A percentile compares a stretch with the other conserved stretches of the same genome.
Conservation (phyloP, 2,888 invertebrate species). For the Mythimna ferrago region DNA sequence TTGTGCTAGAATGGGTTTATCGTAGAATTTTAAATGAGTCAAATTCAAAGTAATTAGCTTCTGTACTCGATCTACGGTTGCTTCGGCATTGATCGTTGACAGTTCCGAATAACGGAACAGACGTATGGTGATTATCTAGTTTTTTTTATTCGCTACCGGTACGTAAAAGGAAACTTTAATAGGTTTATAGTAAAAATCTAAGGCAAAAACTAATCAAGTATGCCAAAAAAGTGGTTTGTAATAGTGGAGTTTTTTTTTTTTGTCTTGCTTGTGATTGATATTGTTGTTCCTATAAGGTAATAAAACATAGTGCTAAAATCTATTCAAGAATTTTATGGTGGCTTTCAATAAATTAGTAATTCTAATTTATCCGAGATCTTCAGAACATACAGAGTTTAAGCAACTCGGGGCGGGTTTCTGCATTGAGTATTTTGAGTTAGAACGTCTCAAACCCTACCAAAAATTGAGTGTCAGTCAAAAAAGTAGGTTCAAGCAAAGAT, state of each 20-base stretch:
- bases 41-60: slow-evolving; percentile 21
- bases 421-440: no score
- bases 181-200: slow-evolving; percentile 14
- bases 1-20: slow-evolving; percentile 35
- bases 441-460: no score
- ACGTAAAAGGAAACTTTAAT: slow-evolving; percentile 19
- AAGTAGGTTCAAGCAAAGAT: neutral
- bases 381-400: neutral
- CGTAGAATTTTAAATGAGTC: slow-evolving; percentile 36
- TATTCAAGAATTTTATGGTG: neutral
- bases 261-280: slow-evolving; percentile 25
- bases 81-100: slow-evolving; percentile 17
- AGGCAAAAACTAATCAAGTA: slow-evolving; percentile 24
- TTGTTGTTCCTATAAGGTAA: slow-evolving; percentile 16
- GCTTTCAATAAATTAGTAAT: slow-evolving; percentile 2
- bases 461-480: neutral
- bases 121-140: neutral
- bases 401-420: neutral
- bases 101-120: slow-evolving; percentile 31
- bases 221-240: slow-evolving; percentile 7
- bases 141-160: slow-evolving; percentile 10
- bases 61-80: slow-evolving; percentile 8
- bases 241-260: slow-evolving; percentile 23
- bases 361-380: neutral
- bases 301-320: slow-evolving; percentile 11